Conservation (phyloP, 2,888 invertebrate species). For the Perithous albicinctus region DNA sequence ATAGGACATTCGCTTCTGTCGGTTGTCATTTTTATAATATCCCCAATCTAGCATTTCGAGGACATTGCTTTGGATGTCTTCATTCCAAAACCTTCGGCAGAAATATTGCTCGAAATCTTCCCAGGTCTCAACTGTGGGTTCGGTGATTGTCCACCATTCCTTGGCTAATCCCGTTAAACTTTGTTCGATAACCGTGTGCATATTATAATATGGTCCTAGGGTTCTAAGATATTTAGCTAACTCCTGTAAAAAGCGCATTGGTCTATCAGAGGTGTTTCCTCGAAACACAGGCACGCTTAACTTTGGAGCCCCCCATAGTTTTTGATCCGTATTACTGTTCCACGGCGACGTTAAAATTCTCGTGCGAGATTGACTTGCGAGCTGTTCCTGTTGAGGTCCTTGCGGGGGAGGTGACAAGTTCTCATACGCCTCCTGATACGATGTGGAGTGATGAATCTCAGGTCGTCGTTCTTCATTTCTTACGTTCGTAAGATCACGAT, state of each 20-base stretch:
- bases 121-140: neutral
- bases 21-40: neutral
- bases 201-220: too few relatives aligned
- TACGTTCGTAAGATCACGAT: too few relatives aligned
- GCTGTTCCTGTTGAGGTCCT: too few relatives aligned
- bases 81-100: neutral
- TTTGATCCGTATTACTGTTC: neutral
- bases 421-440: neutral
- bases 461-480: neutral
- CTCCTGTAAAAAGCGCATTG: too few relatives aligned
- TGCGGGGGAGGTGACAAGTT: neutral
- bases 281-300: neutral
- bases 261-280: neutral
- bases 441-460: neutral
- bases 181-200: too few relatives aligned
- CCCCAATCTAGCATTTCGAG: neutral
- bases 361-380: too few relatives aligned
- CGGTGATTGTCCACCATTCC: slow-evolving; percentile 4
- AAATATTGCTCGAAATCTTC: neutral
- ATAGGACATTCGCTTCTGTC: slow-evolving; percentile 1
- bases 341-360: too few relatives aligned
- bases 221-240: neutral
- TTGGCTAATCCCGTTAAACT: neutral
- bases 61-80: too few relatives aligned
- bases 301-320: too few relatives aligned